phyloP scores from a whole-genome alignment of 1,140 invertebrate species.

The Mamestra configurata region DNA sequence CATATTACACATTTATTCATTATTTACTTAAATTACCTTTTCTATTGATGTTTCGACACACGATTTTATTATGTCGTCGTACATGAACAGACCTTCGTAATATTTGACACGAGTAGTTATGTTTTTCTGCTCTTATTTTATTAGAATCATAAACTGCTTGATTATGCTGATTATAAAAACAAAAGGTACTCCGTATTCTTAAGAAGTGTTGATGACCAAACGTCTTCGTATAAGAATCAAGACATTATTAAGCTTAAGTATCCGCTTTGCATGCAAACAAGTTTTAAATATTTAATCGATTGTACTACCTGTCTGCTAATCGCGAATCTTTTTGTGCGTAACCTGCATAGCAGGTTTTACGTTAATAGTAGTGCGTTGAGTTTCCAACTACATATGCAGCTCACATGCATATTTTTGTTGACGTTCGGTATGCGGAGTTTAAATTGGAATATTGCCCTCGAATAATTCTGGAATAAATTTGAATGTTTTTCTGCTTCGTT shows the following conservation, averaged over 20 bases:
- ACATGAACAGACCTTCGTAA: neutral
- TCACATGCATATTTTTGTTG: conserved; percentile 2
- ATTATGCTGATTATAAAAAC: conserved; percentile 9
- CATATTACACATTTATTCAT: conserved; percentile 13
- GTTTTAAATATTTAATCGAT: conserved; percentile 44
- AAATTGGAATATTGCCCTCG: conserved; percentile 33
- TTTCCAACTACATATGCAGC: conserved; percentile 24
- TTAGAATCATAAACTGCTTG: neutral
- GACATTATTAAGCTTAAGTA: conserved; percentile 59
- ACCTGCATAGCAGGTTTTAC: conserved; percentile 10
- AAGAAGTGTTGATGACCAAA: neutral
- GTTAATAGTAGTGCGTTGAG: conserved; percentile 2
- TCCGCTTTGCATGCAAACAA: conserved; percentile 69
- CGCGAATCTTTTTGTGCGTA: conserved; percentile 37
- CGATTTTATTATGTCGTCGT: neutral
- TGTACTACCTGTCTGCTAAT: conserved; percentile 54
- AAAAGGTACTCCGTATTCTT: conserved; percentile 15
- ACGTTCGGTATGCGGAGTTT: conserved; percentile 1
- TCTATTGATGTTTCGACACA: conserved; percentile 2
- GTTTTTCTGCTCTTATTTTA: neutral
- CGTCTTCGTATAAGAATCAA: conserved; percentile 14
- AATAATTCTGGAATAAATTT: conserved; percentile 20
- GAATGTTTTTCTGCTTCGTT: neutral
- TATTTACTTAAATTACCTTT: neutral
- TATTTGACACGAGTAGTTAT: neutral